A percentile compares a stretch with the other conserved stretches of the same genome.
These are phyloP conservation scores for Sinohyriopsis cumingii DNA, from an alignment of 2,888 invertebrate species.

Conservation along the genomic window DNA sequence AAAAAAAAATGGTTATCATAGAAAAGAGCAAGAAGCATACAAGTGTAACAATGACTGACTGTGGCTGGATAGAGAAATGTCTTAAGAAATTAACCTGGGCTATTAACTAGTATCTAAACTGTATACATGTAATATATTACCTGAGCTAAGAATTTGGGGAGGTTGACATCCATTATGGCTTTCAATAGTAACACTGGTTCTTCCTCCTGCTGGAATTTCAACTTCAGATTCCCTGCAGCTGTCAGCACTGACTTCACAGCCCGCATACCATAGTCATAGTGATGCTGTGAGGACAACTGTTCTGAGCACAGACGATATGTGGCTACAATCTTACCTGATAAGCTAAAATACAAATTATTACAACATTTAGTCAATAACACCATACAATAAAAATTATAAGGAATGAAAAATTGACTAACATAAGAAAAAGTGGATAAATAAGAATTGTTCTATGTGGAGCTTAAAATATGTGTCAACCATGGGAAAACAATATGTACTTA, in stretches of 20 bases:
- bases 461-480: background rate
- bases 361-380: background rate
- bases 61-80: too few relatives aligned
- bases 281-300: constrained; percentile 73
- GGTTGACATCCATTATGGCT: constrained; percentile 73
- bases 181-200: constrained; percentile 71
- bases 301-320: constrained; percentile 72
- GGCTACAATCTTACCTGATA: constrained; percentile 72
- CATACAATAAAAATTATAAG: too few relatives aligned
- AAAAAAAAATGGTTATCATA: too few relatives aligned
- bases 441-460: too few relatives aligned
- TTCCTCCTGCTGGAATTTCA: constrained; percentile 68
- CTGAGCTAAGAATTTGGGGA: constrained; percentile 72
- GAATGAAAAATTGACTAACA: background rate
- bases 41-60: too few relatives aligned
- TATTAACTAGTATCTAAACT: too few relatives aligned
- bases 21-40: too few relatives aligned
- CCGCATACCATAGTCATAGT: constrained; percentile 75
- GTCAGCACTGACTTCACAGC: constrained; percentile 73
- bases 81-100: too few relatives aligned
- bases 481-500: too few relatives aligned
- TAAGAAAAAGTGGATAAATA: constrained; percentile 1
- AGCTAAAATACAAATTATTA: constrained; percentile 44
- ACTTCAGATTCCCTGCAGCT: constrained; percentile 72
- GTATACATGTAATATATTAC: constrained; percentile 37